Evolutionary conservation across 1,140 invertebrate species (phyloP).

Genomic region (Drosophila watanabei): DNA sequence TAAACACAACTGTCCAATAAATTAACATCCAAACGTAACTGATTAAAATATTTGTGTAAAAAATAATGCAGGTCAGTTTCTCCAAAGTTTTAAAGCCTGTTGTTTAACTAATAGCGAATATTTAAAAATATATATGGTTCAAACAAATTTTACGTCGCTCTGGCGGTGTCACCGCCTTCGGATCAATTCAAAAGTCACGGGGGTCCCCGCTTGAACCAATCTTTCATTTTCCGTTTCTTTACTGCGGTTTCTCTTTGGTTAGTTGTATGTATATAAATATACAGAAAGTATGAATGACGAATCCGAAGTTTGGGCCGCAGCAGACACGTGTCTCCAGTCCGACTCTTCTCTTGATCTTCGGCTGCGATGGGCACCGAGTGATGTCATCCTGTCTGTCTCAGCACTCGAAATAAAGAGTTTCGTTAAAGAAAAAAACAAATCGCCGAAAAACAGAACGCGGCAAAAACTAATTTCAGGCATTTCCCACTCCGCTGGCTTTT

Average conservation of each 20-base stretch:
- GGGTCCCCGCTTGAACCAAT: conserved; percentile 6
- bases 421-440: conserved; percentile 16
- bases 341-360: conserved; percentile 16
- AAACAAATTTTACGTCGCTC: neutral
- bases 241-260: neutral
- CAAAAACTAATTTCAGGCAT: conserved; percentile 35
- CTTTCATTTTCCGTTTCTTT: neutral
- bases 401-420: conserved; percentile 26
- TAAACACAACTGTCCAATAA: neutral
- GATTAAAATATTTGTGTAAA: neutral
- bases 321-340: conserved; percentile 31
- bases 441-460: conserved; percentile 17
- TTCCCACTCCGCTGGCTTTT: conserved; percentile 26
- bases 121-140: neutral
- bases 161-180: conserved; percentile 1
- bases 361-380: conserved; percentile 1
- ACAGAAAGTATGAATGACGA: neutral
- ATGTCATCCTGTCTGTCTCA: conserved; percentile 33
- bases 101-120: neutral
- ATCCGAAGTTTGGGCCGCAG: neutral
- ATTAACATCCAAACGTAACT: neutral
- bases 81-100: neutral
- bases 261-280: neutral
- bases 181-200: neutral
- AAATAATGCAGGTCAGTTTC: neutral